Base-by-base conservation (phyloP, 2,113 vertebrate genomes). In the Prinia subflava region DNA sequence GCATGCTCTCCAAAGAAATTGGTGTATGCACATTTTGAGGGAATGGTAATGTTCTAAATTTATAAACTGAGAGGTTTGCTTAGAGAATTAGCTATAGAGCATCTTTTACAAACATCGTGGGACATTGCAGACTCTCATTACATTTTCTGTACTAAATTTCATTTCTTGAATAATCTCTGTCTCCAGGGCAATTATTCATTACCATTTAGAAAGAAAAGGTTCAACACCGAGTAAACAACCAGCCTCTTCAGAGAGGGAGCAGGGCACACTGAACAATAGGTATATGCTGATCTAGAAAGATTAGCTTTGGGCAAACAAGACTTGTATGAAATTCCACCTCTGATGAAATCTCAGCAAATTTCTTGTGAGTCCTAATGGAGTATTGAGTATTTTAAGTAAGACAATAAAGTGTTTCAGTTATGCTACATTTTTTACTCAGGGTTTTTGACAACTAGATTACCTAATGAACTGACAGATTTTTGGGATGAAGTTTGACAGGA, bases 161-260 rank as follows among this genome's bases (percentile, higher is more conserved):
- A 33, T 74, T 87, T 89, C 39, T 80, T 76, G 75, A 94, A 91
- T 83, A 94, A 79, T 94, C 39, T 91, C 16, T 39, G 62, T 85
- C 91, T 92, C 91, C 30, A 67, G 84, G 63, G 78, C 21, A 80
- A 53, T 76, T 67, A 85, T 89, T 86, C 55, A 75, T 81, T 83
- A 64, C 59, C 46, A 85, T 92, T 94, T 90, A 93, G 92, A 83
- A 94, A 69, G 71, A 76, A 93, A 83, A 93, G 11, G 27, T 33
- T 93, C 35, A 63, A 59, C 7, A 2, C 81, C 68, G 89, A 77
- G 89, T 80, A 93, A 90, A 81, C 23, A 85, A 55, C 39, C 23
- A 65, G 8, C 20, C 64, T 77, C 60, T 78, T 78, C 3, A 10
- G 79, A 90, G 42, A 92, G 35, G 42, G 33, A 90, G 31, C 14